These are phyloP conservation scores for Tetropium fuscum DNA, from an alignment of 2,888 invertebrate species.

Conservation along the genomic window DNA sequence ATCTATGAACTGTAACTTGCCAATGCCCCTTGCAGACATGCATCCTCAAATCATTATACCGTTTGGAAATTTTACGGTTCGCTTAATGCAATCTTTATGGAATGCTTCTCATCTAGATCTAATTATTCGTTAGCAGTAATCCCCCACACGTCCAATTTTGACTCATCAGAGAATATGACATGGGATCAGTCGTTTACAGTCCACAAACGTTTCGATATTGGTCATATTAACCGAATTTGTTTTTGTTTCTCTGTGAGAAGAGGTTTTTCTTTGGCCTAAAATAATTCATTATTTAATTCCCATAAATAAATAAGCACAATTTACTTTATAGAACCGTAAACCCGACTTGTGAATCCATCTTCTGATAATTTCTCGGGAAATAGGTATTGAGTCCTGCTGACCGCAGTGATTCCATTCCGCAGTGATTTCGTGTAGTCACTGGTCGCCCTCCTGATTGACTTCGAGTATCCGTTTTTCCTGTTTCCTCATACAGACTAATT, in stretches of 20 bases:
- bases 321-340: too few relatives aligned
- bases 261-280: slow-evolving; percentile 4
- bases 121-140: not conserved
- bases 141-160: not conserved
- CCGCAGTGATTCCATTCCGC: too few relatives aligned
- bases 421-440: too few relatives aligned
- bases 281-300: too few relatives aligned
- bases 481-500: too few relatives aligned
- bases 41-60: slow-evolving; percentile 25
- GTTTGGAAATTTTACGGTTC: slow-evolving; percentile 13
- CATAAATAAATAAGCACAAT: too few relatives aligned
- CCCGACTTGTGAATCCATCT: too few relatives aligned
- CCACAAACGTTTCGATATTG: not conserved
- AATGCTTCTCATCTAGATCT: not conserved
- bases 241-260: not conserved
- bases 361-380: too few relatives aligned
- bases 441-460: too few relatives aligned
- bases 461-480: too few relatives aligned
- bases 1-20: slow-evolving; percentile 19
- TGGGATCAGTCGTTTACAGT: not conserved
- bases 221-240: not conserved
- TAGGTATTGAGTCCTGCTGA: too few relatives aligned
- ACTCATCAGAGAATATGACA: not conserved
- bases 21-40: slow-evolving; percentile 20
- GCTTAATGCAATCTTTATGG: slow-evolving; percentile 4